These are phyloP conservation scores for Heteractis magnifica DNA, from an alignment of 92 coral and sea anemone species.

Conservation along the genomic window DNA sequence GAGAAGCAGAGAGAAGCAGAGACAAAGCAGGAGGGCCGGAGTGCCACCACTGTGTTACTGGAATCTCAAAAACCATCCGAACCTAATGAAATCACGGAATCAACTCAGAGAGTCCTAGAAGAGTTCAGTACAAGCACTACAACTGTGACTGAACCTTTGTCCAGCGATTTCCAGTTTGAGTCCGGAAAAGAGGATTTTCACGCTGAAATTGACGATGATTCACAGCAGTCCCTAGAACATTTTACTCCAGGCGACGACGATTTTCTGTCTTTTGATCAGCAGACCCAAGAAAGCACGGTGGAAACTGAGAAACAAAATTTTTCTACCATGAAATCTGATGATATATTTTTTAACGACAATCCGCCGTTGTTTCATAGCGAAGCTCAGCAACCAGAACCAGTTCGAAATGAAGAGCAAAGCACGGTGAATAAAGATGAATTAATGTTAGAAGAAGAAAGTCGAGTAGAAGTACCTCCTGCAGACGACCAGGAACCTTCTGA, in stretches of 20 bases:
- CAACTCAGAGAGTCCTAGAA: neutral
- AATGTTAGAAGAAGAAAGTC: neutral
- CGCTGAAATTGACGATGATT: neutral
- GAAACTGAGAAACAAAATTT: neutral
- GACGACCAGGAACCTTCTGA: neutral
- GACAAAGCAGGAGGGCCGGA: conserved; percentile 11
- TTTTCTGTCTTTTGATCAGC: neutral
- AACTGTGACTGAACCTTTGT: neutral
- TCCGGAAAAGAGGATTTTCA: neutral
- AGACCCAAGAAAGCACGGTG: neutral
- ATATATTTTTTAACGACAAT: neutral
- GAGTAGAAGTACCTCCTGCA: neutral
- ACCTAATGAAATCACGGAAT: neutral
- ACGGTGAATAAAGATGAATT: neutral
- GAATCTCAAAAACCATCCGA: neutral
- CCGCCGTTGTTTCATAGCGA: neutral
- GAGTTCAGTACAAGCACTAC: neutral
- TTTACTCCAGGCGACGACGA: neutral
- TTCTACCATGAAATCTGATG: neutral
- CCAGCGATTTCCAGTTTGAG: too few relatives aligned
- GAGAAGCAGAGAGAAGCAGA: conserved; percentile 7
- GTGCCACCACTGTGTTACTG: neutral
- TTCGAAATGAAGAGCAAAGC: neutral
- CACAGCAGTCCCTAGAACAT: neutral
- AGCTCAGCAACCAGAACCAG: conserved; percentile 11